Conservation (phyloP, 1,140 invertebrate genomes). For the Drosophila kepulauana region DNA sequence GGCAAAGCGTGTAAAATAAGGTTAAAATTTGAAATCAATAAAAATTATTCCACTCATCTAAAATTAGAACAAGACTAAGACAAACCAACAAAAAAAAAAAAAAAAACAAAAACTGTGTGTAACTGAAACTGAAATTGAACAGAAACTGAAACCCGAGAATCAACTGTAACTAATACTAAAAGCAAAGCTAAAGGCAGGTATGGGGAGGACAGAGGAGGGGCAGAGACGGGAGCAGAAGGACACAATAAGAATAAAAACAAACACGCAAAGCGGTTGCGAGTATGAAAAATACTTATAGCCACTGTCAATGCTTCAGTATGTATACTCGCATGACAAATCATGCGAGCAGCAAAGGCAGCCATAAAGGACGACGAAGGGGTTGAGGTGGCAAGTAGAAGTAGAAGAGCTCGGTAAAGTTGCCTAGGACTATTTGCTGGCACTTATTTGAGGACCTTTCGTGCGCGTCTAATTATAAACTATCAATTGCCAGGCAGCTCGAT, state of each 20-base stretch:
- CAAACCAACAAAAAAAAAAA: conserved; percentile 46
- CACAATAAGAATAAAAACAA: conserved; percentile 30
- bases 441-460: conserved; percentile 19
- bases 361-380: background rate
- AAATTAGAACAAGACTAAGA: conserved; percentile 73
- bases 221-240: background rate
- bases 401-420: background rate
- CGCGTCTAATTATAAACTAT: conserved; percentile 41
- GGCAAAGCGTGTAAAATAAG: conserved; percentile 71
- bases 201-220: background rate
- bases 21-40: conserved; percentile 84
- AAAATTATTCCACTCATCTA: conserved; percentile 80
- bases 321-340: conserved; percentile 65
- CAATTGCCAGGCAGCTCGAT: conserved; percentile 22
- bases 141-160: conserved; percentile 25
- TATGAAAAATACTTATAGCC: conserved; percentile 38
- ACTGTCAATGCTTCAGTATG: conserved; percentile 31
- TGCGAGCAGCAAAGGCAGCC: conserved; percentile 39
- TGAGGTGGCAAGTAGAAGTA: background rate
- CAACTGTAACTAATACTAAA: conserved; percentile 34
- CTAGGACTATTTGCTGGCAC: conserved; percentile 12
- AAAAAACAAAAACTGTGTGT: conserved; percentile 2
- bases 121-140: conserved; percentile 23
- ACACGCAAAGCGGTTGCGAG: conserved; percentile 52
- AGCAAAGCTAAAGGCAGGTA: conserved; percentile 25